Conservation (phyloP, 2,888 invertebrate species). For the Hymenopus coronatus region DNA sequence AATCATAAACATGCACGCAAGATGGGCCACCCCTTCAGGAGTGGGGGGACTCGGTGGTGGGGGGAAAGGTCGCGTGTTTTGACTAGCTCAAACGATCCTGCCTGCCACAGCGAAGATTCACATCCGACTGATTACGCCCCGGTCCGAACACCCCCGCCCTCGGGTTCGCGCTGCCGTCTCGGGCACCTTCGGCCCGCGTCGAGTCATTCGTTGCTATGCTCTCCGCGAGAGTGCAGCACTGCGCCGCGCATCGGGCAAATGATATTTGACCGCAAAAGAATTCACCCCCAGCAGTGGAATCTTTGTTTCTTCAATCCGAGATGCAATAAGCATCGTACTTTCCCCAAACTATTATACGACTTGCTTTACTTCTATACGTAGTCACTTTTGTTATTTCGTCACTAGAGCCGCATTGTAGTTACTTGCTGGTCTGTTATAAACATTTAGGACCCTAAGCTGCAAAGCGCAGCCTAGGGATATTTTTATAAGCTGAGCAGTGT, state of each 20-base stretch:
- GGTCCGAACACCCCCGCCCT: neutral
- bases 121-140: slow-evolving; percentile 9
- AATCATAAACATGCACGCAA: neutral
- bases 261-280: neutral
- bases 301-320: no score
- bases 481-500: no score
- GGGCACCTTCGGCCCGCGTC: neutral
- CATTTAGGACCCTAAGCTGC: no score
- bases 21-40: neutral
- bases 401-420: no score
- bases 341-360: no score
- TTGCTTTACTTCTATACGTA: no score
- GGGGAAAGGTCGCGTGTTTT: neutral
- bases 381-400: no score
- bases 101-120: neutral
- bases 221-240: neutral
- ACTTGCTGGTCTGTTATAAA: no score
- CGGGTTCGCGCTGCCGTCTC: neutral
- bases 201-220: neutral
- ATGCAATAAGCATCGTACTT: no score
- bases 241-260: neutral
- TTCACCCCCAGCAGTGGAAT: neutral
- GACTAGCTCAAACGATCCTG: neutral
- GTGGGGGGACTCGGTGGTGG: neutral
- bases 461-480: no score